phyloP scores from a whole-genome alignment of 2,113 vertebrate species.

The Sigmodon hispidus region DNA sequence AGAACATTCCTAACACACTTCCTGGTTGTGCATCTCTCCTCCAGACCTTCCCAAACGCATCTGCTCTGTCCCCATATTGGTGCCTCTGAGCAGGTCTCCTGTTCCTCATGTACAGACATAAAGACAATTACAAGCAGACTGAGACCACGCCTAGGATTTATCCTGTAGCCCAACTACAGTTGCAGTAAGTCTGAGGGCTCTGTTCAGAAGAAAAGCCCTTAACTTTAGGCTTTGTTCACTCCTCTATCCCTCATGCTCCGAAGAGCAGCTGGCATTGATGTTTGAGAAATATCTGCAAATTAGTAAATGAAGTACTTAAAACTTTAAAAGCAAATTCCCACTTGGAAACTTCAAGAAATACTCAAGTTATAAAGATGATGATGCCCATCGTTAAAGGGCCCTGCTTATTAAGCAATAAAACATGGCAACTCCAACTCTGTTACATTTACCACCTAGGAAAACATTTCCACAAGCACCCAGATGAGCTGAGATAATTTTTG shows the following conservation, averaged over 20 bases:
- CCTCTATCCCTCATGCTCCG: not conserved
- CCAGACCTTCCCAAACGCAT: not conserved
- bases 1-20: too few relatives aligned
- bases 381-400: not conserved
- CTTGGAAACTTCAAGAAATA: slow-evolving; percentile 32
- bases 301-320: slow-evolving; percentile 23
- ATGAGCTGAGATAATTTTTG: not conserved
- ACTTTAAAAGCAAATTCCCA: slow-evolving; percentile 1
- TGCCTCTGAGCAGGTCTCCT: not conserved
- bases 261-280: not conserved
- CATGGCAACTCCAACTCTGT: not conserved
- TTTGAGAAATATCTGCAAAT: not conserved
- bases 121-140: not conserved
- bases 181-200: not conserved
- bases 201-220: not conserved
- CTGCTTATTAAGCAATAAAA: not conserved
- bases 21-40: not conserved
- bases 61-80: not conserved
- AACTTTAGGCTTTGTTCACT: slow-evolving; percentile 4
- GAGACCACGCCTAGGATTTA: not conserved
- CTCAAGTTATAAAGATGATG: slow-evolving; percentile 22
- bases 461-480: not conserved
- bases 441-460: not conserved
- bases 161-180: not conserved
- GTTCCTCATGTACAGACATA: not conserved